A percentile compares a stretch with the other conserved stretches of the same genome.
Evolutionary conservation across 2,888 invertebrate species (phyloP).

Genomic region (Luffia ferchaultella): DNA sequence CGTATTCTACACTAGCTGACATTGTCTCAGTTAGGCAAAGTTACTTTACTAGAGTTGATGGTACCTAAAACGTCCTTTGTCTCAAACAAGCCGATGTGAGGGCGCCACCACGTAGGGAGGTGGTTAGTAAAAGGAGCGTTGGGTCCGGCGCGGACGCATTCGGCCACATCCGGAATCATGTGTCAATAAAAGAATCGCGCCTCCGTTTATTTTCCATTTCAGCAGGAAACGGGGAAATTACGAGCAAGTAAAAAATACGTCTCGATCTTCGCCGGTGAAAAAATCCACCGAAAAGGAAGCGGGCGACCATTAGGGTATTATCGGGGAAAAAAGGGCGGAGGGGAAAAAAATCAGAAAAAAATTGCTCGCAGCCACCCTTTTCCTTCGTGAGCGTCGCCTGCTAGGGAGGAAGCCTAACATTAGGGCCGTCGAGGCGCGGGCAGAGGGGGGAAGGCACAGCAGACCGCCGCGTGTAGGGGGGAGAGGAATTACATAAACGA

Average conservation of each 20-base stretch:
- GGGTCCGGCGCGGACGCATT: neutral
- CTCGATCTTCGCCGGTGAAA: constrained; percentile 50
- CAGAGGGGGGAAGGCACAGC: constrained; percentile 22
- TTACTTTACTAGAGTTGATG: too few relatives aligned
- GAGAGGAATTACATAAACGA: constrained; percentile 50
- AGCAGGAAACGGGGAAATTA: constrained; percentile 54
- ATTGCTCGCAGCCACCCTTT: constrained; percentile 58
- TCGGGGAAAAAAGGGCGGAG: constrained; percentile 49
- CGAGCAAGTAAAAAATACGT: constrained; percentile 54
- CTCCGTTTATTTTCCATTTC: constrained; percentile 47
- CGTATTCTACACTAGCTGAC: too few relatives aligned
- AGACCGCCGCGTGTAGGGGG: constrained; percentile 38
- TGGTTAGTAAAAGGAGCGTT: too few relatives aligned
- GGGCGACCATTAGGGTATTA: constrained; percentile 64
- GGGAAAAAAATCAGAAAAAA: constrained; percentile 58
- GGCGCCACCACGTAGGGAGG: too few relatives aligned
- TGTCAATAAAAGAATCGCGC: constrained; percentile 34
- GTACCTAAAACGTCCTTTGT: too few relatives aligned
- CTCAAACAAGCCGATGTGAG: too few relatives aligned
- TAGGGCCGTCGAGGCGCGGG: constrained; percentile 34
- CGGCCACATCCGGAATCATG: constrained; percentile 22
- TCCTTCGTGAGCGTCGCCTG: constrained; percentile 54
- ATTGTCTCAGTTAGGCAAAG: too few relatives aligned
- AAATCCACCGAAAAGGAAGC: constrained; percentile 61
- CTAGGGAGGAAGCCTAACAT: constrained; percentile 26